Percentiles rank a stretch among this genome's conserved stretches.
Evolutionary conservation across 1,140 invertebrate species (phyloP).

Genomic region (Parapsyche elsis): DNA sequence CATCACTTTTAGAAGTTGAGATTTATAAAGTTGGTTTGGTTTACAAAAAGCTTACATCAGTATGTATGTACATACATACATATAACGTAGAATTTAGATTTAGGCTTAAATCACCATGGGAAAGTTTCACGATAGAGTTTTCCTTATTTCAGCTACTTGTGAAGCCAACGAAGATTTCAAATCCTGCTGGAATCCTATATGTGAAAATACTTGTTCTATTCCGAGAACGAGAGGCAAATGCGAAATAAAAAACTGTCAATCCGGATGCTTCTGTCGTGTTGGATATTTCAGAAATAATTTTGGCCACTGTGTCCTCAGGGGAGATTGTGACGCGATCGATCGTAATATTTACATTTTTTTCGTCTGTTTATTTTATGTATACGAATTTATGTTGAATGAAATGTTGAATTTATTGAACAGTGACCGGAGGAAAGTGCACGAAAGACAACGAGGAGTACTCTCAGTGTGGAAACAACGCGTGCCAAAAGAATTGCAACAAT

Average conservation of each 20-base stretch:
- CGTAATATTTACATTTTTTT: not conserved
- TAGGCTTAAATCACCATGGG: no score
- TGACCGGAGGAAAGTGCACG: not conserved
- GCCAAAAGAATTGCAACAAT: conserved; percentile 12
- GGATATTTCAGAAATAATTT: conserved; percentile 33
- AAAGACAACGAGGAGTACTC: not conserved
- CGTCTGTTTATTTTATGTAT: not conserved
- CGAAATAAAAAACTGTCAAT: not conserved
- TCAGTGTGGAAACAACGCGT: conserved; percentile 12
- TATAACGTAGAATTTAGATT: no score
- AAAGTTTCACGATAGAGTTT: no score
- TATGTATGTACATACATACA: not conserved
- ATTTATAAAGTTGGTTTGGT: no score
- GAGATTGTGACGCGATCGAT: conserved; percentile 13
- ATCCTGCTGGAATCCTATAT: conserved; percentile 9
- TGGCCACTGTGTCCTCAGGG: conserved; percentile 2
- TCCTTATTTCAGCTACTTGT: not conserved
- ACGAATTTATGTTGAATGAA: not conserved
- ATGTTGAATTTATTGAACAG: not conserved
- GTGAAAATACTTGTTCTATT: not conserved
- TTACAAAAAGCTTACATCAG: no score
- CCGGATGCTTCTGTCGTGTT: conserved; percentile 25
- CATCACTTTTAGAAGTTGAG: no score
- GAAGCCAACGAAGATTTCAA: not conserved
- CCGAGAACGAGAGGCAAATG: not conserved